phyloP scores from a whole-genome alignment of 2,797 vertebrate species.

The Hirundo rustica region DNA sequence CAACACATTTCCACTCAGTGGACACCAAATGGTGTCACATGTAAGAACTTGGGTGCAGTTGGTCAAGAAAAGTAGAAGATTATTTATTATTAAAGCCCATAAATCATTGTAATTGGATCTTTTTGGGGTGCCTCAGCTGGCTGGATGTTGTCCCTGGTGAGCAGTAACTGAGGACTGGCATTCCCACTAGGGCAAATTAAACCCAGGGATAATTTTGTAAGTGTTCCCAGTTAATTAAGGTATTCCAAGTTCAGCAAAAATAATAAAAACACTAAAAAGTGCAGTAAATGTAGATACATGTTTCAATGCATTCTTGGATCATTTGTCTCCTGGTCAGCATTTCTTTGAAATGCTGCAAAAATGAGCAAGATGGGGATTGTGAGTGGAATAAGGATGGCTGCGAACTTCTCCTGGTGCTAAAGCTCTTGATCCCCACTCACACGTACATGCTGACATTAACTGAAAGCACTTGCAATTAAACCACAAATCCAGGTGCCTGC shows the following conservation, averaged over 20 bases:
- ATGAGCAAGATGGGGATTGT: not conserved
- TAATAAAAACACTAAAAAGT: not conserved
- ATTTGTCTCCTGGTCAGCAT: not conserved
- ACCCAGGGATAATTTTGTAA: not conserved
- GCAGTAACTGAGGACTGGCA: not conserved
- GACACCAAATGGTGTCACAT: not conserved
- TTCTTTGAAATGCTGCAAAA: not conserved
- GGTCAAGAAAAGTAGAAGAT: not conserved
- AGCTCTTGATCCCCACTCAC: not conserved
- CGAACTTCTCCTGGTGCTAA: not conserved
- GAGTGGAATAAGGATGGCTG: not conserved
- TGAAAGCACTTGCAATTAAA: conserved; percentile 32
- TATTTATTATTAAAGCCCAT: not conserved
- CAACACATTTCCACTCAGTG: not conserved
- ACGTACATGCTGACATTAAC: not conserved
- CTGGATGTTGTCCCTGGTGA: not conserved
- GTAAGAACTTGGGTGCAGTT: not conserved
- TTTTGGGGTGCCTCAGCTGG: not conserved
- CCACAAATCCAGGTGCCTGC: not conserved
- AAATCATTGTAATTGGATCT: not conserved
- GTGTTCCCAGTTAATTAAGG: not conserved
- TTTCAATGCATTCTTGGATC: not conserved
- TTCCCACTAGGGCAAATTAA: not conserved
- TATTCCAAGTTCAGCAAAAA: not conserved
- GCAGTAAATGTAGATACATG: not conserved